Evolutionary conservation across 30 jellyfish, hydroid and myxozoan genomes (phyloP), one percentile per base, ranked within the genome.

Genomic region (Aurelia coerulea): DNA sequence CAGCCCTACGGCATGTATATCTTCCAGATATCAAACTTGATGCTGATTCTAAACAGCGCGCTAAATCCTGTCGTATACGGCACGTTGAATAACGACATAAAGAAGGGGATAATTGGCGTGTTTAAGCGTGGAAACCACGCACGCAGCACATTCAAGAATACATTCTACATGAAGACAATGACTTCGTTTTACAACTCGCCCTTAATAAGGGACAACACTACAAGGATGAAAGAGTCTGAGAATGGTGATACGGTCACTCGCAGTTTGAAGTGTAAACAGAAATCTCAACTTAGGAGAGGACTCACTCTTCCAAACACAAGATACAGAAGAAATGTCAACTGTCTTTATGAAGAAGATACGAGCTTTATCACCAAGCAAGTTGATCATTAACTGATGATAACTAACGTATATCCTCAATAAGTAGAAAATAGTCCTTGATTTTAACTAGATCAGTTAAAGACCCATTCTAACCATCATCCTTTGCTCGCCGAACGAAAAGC

Each of bases 1-100:
- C 73, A 83, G 70, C 68, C 82, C 56, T 88, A 83, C 69, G 68
- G 72, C 60, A 68, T 71, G 80, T 88, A 66, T 73, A 79, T 88
- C 39, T 93, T 87, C 73, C 74, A 80, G 23, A 79, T 83, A 42
- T 56, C 98, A 18, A 88, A 93, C 72, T 73, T 83, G 51, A 51
- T 93, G 89, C 86, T 79, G 78, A 77, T 88, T 18, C 86, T 93
- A 10, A 93, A 93, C 74, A 88, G 96, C 68, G 96, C 95, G 29
- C 62, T 93, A 41, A 88, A 93, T 79, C 98, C 98, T 16, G 87
- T 93, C 29, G 92, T 93, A 32, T 93, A 93, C 41, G 96, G 98
- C 59, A 80, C 96, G 10, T 67, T 93, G 81, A 93, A 88, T 63
- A 88, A 87, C 62, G 98, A 93, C 73, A 93, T 93, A 50, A 93